Conservation (phyloP, 2,113 vertebrate genomes). For the Aptenodytes patagonicus region DNA sequence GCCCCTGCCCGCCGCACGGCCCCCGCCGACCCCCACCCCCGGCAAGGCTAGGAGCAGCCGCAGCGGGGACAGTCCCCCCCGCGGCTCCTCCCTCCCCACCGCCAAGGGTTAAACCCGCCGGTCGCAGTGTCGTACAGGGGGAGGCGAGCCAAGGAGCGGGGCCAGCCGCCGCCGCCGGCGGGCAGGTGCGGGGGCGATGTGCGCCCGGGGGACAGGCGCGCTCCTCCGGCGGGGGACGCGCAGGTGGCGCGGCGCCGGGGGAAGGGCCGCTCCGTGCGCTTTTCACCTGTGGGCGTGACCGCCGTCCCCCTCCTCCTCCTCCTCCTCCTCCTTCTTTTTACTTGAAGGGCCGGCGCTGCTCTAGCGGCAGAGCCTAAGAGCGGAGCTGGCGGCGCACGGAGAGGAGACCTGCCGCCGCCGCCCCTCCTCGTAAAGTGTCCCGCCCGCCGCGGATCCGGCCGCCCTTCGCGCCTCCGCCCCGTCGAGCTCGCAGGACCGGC, state of each 20-base stretch:
- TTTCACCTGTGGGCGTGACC: no score
- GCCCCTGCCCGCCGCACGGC: neutral
- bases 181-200: no score
- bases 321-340: neutral
- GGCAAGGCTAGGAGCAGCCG: neutral
- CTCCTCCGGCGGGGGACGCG: no score
- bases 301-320: no score
- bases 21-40: no score
- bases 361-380: neutral
- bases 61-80: neutral
- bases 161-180: no score
- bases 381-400: neutral
- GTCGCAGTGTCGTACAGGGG: no score
- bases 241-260: no score
- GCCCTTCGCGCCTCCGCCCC: neutral
- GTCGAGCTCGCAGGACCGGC: neutral
- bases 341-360: neutral
- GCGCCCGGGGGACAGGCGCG: no score
- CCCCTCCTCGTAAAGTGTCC: neutral
- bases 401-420: no score
- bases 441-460: neutral
- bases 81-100: neutral
- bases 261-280: no score
- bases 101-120: neutral
- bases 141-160: no score